These are phyloP conservation scores for Antechinus stuartii DNA, from an alignment of 2,113 vertebrate genomes.

Conservation along the genomic window DNA sequence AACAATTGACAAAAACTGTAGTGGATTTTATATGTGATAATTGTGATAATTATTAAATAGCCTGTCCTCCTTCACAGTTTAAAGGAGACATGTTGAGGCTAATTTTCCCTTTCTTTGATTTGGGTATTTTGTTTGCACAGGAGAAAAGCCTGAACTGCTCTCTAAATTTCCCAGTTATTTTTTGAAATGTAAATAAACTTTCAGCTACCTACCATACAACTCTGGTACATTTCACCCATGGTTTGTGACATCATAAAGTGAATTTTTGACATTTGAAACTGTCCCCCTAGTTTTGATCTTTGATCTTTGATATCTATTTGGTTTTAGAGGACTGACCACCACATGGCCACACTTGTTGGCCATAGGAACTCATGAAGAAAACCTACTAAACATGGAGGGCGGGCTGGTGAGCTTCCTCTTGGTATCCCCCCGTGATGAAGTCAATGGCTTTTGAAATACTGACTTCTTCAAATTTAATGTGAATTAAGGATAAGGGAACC, in stretches of 20 bases:
- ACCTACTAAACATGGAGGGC: neutral
- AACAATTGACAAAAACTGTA: slow-evolving; percentile 1
- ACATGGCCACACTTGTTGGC: neutral
- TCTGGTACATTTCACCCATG: neutral
- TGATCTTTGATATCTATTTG: neutral
- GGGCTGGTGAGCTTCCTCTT: neutral
- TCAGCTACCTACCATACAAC: neutral
- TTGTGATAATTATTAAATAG: neutral
- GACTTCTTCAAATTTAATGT: neutral
- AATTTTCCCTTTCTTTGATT: neutral
- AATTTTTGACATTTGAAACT: neutral
- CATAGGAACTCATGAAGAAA: neutral
- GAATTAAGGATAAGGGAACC: neutral
- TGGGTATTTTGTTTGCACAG: neutral
- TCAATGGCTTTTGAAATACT: neutral
- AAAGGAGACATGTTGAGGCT: neutral
- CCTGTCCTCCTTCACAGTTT: neutral
- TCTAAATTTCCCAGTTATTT: neutral
- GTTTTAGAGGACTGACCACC: neutral
- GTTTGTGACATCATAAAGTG: neutral
- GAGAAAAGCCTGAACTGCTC: neutral
- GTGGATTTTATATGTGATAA: neutral
- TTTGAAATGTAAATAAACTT: neutral
- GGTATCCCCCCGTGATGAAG: neutral
- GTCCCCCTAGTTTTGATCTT: neutral